Evolutionary conservation across 2,113 vertebrate genomes (phyloP).

Genomic region (Phalacrocorax carbo): DNA sequence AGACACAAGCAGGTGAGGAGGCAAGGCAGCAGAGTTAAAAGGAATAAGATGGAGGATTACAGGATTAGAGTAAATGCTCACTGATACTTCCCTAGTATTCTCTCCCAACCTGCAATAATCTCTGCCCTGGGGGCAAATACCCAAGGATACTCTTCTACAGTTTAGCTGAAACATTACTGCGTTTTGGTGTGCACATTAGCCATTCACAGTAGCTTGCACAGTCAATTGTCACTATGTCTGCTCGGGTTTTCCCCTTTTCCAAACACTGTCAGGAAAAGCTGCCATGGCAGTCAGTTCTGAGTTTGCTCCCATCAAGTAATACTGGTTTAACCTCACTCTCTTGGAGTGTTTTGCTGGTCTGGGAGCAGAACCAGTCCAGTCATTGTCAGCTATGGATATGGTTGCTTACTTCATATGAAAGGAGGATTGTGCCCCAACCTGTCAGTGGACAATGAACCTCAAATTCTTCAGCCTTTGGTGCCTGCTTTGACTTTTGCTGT

Average conservation of each 20-base stretch:
- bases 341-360: neutral
- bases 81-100: neutral
- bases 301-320: neutral
- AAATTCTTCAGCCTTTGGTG: neutral
- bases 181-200: rapidly evolving
- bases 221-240: neutral
- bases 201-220: neutral
- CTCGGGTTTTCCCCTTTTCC: neutral
- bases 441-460: neutral
- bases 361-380: neutral
- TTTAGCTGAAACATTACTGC: neutral
- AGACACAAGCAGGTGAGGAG: constrained; percentile 84
- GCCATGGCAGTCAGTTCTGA: neutral
- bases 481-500: neutral
- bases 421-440: neutral
- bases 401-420: neutral
- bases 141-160: neutral
- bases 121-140: neutral
- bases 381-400: neutral
- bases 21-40: constrained; percentile 60
- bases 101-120: neutral
- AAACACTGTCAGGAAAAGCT: neutral
- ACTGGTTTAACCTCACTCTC: neutral
- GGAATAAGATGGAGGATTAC: constrained; percentile 40
- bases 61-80: constrained; percentile 10